These are phyloP conservation scores for Arvicanthis niloticus DNA, from an alignment of 2,113 vertebrate genomes.

Conservation along the genomic window DNA sequence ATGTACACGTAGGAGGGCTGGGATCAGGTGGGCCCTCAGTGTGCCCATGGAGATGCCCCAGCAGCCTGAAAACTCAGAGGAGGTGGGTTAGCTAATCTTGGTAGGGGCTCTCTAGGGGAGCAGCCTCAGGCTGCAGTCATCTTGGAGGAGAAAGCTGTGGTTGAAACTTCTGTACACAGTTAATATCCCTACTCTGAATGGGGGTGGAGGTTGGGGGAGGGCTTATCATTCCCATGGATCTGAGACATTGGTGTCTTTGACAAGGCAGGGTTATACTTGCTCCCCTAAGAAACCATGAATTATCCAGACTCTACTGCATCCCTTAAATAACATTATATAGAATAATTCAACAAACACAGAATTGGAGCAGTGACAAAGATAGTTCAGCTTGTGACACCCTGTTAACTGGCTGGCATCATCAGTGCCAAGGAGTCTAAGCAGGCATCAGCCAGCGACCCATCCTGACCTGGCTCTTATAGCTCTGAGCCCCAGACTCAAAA, in stretches of 20 bases:
- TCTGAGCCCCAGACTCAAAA: background rate
- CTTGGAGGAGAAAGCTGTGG: background rate
- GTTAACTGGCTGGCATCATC: background rate
- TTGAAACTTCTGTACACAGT: background rate
- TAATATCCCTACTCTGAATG: background rate
- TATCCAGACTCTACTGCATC: background rate
- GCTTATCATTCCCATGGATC: background rate
- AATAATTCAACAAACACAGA: background rate
- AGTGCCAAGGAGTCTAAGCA: background rate
- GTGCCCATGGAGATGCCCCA: background rate
- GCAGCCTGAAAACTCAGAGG: background rate
- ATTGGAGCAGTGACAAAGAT: background rate
- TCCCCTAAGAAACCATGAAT: background rate
- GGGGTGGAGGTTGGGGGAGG: too few relatives aligned
- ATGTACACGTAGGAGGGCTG: fast-evolving
- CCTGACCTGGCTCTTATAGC: background rate
- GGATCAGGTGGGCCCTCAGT: background rate
- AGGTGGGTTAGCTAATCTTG: background rate
- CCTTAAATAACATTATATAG: background rate
- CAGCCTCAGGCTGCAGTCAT: background rate
- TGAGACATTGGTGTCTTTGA: background rate
- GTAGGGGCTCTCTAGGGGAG: background rate
- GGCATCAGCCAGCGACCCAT: background rate
- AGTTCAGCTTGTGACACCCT: background rate
- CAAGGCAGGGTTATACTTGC: background rate